phyloP scores from a whole-genome alignment of 2,113 vertebrate species.

The Gallinago media region DNA sequence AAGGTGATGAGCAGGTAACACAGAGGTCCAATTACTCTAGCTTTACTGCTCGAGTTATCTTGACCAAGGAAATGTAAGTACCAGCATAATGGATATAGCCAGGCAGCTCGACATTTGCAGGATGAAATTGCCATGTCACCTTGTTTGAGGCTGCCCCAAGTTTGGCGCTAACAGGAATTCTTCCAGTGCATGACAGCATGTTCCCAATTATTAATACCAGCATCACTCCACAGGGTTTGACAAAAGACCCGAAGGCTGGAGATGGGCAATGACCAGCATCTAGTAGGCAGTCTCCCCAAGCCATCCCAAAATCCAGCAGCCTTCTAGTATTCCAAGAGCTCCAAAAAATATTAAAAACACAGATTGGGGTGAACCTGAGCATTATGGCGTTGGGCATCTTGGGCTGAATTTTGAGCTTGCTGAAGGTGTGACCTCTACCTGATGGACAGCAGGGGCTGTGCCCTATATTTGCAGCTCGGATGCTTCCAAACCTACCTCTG shows the following conservation, averaged over 20 bases:
- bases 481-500: fast-evolving
- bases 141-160: background rate
- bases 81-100: background rate
- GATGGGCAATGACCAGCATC: background rate
- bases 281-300: background rate
- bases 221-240: conserved; percentile 10
- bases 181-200: background rate
- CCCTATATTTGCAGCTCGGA: fast-evolving
- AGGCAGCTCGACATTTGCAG: background rate
- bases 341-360: background rate
- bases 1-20: background rate
- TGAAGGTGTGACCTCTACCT: background rate
- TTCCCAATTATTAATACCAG: conserved; percentile 43
- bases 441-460: too few relatives aligned
- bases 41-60: background rate
- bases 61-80: background rate
- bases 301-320: background rate
- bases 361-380: background rate
- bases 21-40: background rate
- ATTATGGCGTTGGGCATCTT: background rate
- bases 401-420: background rate
- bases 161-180: conserved; percentile 1
- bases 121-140: background rate
- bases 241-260: background rate
- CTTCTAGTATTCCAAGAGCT: background rate